Evolutionary conservation across 2,888 invertebrate species (phyloP).

Genomic region (Dicroscelio sp.): DNA sequence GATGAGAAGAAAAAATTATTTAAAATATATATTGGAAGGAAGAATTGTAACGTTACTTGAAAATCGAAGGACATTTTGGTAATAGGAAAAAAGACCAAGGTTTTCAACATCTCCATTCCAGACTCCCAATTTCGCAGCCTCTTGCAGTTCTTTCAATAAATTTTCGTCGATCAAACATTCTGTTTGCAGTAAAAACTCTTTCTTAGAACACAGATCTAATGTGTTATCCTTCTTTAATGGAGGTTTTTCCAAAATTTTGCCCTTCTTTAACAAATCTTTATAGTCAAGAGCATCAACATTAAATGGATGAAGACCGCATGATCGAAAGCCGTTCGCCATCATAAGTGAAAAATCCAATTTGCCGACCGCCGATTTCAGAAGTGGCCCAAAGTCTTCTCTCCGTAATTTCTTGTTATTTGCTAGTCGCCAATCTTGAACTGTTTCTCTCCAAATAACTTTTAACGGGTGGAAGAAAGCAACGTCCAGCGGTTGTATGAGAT

Average conservation of each 20-base stretch:
- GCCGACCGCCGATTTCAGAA: conserved; percentile 37
- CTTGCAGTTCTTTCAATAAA: not conserved
- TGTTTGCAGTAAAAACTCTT: not conserved
- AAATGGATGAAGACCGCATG: conserved; percentile 59
- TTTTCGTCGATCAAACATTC: not conserved
- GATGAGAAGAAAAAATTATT: too few relatives aligned
- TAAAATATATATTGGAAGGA: not conserved
- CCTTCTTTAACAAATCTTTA: conserved; percentile 25
- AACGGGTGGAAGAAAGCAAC: not conserved
- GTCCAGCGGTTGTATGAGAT: not conserved
- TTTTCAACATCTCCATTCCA: not conserved
- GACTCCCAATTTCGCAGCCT: not conserved
- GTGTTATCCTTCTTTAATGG: too few relatives aligned
- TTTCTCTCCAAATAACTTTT: not conserved
- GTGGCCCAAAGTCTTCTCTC: conserved; percentile 47
- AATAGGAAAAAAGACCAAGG: conserved; percentile 16
- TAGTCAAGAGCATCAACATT: conserved; percentile 29
- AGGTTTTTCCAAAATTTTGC: too few relatives aligned
- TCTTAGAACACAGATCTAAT: too few relatives aligned
- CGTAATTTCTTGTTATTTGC: conserved; percentile 36
- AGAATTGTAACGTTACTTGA: not conserved
- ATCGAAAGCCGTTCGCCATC: conserved; percentile 48
- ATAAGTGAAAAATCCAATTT: conserved; percentile 47
- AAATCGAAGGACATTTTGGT: not conserved
- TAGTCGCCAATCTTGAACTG: conserved; percentile 36